Base-by-base conservation (phyloP, 2,113 vertebrate species). In the Psilopogon haemacephalus region DNA sequence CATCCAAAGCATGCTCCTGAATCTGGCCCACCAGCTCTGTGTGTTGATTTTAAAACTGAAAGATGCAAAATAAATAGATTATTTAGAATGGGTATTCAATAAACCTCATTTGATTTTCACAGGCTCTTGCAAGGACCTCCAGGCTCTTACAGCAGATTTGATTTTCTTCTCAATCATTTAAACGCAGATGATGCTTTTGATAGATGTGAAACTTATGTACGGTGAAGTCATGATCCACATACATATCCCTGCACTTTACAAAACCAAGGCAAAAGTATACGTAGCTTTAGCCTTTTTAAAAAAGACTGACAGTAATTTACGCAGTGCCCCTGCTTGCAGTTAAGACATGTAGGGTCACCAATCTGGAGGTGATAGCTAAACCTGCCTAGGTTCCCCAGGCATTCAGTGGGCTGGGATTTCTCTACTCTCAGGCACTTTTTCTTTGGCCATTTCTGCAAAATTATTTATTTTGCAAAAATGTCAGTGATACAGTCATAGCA, bases 161-260 rank as follows among this genome's bases (percentile, higher is more conserved):
- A 60, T 95, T 93, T 95, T 85, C 59, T 77, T 94, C 37, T 52
- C 52, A 38, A 85, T 32, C 20, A 15, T 77, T 94, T 80, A 92
- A 95, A 74, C 23, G 30, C n/a, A 76, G 55, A 76, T 80, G 48
- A 7, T 91, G 19, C 26, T 87, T 87, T 91, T 92, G 75, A 65
- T 77, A 32, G 42, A 73, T 63, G 18, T 63, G 50, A 72, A 3
- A 2, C 8, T 20, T 35, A 38, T 2, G 2, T 67, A 40, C 8
- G 55, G 52, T 71, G n/a, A 16, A 83, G 59, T 64, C 55, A 76
- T 1, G 5, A 91, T 7, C 52, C 15, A 23, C 16, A 68, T 38
- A 40, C 0, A 0, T 68, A 56, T 73, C 24, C 30, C 46, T 58
- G 17, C 4, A 8, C 1, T 89, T 94, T 48, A 83, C 2, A 85